These are phyloP conservation scores for Cerastis leucographa DNA, from an alignment of 2,888 invertebrate genomes.

Conservation along the genomic window DNA sequence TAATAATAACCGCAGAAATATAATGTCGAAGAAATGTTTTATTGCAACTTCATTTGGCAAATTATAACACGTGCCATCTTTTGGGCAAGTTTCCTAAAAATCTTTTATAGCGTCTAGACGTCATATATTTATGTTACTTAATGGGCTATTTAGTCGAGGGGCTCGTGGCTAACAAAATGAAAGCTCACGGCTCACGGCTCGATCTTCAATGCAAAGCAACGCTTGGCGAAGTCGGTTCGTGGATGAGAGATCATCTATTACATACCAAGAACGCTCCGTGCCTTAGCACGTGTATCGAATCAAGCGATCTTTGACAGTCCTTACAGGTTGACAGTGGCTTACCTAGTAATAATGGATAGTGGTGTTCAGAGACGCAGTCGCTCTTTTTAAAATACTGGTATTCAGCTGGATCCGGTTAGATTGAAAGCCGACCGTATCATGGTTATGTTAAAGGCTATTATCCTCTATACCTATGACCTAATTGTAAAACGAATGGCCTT, in stretches of 20 bases:
- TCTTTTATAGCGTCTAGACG: neutral
- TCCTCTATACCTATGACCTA: no score
- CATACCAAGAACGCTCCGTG: no score
- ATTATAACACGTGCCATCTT: constrained; percentile 20
- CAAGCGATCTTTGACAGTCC: no score
- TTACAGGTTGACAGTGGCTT: no score
- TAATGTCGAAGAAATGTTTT: neutral
- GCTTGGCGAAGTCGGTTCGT: neutral
- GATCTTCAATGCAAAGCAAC: neutral
- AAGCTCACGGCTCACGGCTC: neutral
- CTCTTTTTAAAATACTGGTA: neutral
- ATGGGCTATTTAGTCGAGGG: neutral
- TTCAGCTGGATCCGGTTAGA: neutral
- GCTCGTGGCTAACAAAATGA: neutral
- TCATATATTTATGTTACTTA: neutral
- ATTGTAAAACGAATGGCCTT: constrained; percentile 3
- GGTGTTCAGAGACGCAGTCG: neutral
- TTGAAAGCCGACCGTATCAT: neutral
- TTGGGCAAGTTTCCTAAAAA: constrained; percentile 24
- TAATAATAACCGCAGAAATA: no score
- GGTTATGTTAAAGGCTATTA: neutral
- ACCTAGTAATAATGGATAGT: neutral
- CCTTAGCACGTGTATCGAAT: no score
- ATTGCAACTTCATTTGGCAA: neutral
- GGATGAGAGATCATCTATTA: neutral